Evolutionary conservation across 2,888 invertebrate species (phyloP).

Genomic region (Scotopteryx bipunctaria): DNA sequence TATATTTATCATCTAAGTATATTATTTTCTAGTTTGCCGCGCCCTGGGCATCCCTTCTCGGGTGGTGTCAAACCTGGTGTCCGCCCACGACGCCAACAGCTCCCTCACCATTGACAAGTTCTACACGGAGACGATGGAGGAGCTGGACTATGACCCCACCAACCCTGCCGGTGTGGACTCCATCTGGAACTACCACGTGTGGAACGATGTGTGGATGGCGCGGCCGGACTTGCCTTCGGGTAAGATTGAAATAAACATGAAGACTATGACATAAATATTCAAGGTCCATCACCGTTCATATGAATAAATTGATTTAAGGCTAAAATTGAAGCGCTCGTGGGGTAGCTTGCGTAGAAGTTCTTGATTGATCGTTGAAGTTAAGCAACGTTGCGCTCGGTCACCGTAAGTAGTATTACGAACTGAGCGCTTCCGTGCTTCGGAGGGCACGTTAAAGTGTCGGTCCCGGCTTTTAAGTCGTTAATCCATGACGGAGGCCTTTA

Average conservation of each 20-base stretch:
- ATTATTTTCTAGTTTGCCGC: constrained; percentile 85
- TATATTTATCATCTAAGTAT: neutral
- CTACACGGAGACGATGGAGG: constrained; percentile 86
- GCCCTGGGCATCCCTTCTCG: constrained; percentile 92
- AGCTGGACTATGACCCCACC: constrained; percentile 86
- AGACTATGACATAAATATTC: no score
- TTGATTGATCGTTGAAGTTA: no score
- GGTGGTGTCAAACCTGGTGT: constrained; percentile 91
- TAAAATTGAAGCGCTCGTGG: no score
- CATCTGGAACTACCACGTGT: constrained; percentile 95
- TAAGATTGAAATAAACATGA: constrained; percentile 41
- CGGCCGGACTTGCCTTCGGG: constrained; percentile 89
- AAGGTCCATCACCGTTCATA: no score
- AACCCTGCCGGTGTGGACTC: constrained; percentile 87
- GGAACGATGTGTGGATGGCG: constrained; percentile 95
- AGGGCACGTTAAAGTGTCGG: no score
- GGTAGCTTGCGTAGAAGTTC: no score
- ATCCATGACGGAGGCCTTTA: no score
- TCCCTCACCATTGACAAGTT: constrained; percentile 91
- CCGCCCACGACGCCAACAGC: constrained; percentile 92
- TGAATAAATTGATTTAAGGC: no score
- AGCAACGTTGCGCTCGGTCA: no score
- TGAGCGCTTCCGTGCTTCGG: no score
- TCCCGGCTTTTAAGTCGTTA: no score
- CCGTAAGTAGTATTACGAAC: neutral